Evolutionary conservation across 2,888 invertebrate species (phyloP).

Genomic region (Ophonus ardosiacus): DNA sequence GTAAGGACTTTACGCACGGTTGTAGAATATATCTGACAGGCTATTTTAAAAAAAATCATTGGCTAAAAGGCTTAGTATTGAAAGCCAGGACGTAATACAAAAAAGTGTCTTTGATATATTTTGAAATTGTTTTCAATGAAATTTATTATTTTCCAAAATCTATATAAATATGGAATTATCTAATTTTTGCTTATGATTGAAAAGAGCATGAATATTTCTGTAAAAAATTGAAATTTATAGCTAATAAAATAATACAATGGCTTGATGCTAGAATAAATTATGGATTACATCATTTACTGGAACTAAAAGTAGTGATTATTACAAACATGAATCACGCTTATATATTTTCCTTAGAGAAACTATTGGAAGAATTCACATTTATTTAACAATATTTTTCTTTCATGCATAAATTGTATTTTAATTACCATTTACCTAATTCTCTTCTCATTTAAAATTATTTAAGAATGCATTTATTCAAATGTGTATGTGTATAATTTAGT

Average conservation of each 20-base stretch:
- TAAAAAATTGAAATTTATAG: background rate
- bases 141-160: too few relatives aligned
- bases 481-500: background rate
- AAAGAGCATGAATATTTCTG: background rate
- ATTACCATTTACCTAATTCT: background rate
- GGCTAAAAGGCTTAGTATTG: too few relatives aligned
- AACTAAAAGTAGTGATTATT: background rate
- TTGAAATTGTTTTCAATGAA: too few relatives aligned
- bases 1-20: too few relatives aligned
- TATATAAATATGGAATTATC: too few relatives aligned
- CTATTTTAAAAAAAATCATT: too few relatives aligned
- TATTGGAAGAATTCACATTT: background rate
- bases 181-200: too few relatives aligned
- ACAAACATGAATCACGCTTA: background rate
- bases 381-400: background rate
- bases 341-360: background rate
- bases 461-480: conserved; percentile 16
- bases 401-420: background rate
- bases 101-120: too few relatives aligned
- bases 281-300: background rate
- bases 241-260: background rate
- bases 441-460: background rate
- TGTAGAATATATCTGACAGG: too few relatives aligned
- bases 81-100: too few relatives aligned
- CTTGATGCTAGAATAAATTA: background rate